A percentile compares a stretch with the other conserved stretches of the same genome.
Conservation (phyloP, 2,113 vertebrate species). For the Bucco capensis region DNA sequence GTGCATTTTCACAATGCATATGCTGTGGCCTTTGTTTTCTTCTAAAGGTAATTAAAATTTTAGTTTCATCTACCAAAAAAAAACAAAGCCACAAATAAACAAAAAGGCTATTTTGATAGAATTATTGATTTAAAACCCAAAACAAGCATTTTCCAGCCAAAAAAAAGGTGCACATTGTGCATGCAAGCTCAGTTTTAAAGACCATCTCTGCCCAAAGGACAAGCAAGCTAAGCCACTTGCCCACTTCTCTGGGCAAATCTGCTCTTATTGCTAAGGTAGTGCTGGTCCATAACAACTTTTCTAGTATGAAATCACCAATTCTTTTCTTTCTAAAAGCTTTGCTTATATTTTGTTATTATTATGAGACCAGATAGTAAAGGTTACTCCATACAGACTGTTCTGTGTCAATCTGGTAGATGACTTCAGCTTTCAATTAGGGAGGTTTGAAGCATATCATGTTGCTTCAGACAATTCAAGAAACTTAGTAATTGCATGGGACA, state of each 20-base stretch:
- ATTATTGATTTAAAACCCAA: not conserved
- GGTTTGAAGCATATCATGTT: not conserved
- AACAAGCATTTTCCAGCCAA: not conserved
- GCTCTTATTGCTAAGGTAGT: not conserved
- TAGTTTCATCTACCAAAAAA: not conserved
- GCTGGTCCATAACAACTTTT: not conserved
- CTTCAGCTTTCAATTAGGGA: not conserved
- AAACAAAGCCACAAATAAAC: rapidly evolving
- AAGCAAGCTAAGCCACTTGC: not conserved
- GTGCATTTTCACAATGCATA: not conserved
- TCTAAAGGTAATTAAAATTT: not conserved
- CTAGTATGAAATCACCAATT: not conserved
- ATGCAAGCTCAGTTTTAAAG: not conserved
- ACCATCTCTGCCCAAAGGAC: not conserved
- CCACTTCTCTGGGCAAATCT: not conserved
- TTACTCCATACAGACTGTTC: not conserved
- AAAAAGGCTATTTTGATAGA: not conserved
- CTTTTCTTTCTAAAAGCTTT: not conserved
- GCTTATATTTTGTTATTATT: not conserved
- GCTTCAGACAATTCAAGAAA: not conserved
- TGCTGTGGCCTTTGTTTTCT: not conserved
- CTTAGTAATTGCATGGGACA: not conserved
- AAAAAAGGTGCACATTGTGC: not conserved
- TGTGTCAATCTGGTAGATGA: not conserved
- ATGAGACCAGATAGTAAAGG: not conserved